phyloP scores from a whole-genome alignment of 1,140 invertebrate genomes.

The Chironomus striatipennis region DNA sequence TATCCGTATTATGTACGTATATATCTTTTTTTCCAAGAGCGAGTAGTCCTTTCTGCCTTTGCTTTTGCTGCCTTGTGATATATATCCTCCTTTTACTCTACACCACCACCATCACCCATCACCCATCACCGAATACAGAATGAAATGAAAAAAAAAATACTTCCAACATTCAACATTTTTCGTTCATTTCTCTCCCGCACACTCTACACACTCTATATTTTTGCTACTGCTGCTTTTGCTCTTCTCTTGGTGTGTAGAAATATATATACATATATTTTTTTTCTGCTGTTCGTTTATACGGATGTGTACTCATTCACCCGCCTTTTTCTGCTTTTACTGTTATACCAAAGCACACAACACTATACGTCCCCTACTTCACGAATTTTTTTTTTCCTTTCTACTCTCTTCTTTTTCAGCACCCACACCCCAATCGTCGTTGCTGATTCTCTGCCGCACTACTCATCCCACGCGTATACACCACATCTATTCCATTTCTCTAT shows the following conservation, averaged over 20 bases:
- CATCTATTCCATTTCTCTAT: background rate
- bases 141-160: background rate
- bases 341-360: background rate
- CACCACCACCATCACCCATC: background rate
- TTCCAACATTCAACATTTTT: background rate
- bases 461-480: too few relatives aligned
- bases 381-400: background rate
- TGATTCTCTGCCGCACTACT: background rate
- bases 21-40: constrained; percentile 17
- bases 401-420: background rate
- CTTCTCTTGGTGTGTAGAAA: background rate
- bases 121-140: background rate
- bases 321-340: background rate
- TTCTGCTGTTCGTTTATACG: background rate
- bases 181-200: background rate
- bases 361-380: background rate
- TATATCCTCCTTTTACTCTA: constrained; percentile 19
- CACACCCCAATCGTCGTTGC: background rate
- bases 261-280: constrained; percentile 19
- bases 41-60: constrained; percentile 17
- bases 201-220: background rate
- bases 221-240: background rate
- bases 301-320: constrained; percentile 4
- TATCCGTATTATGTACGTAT: constrained; percentile 20
- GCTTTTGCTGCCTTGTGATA: constrained; percentile 18